Evolutionary conservation across 2,797 vertebrate genomes (phyloP).

Genomic region (Lemur catta): DNA sequence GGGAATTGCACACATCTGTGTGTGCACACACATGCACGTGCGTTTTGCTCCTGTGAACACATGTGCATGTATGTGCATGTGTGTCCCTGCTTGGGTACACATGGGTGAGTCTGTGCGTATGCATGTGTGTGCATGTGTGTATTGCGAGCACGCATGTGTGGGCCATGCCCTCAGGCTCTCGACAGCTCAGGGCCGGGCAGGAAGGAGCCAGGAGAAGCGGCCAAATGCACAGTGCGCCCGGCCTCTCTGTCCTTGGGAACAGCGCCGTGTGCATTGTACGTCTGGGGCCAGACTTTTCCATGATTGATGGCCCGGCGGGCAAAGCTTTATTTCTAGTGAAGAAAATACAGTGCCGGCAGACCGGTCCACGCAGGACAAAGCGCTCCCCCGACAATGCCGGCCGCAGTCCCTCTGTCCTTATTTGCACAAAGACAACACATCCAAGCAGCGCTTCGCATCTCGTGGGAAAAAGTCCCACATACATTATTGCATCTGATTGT

Average conservation of each 20-base stretch:
- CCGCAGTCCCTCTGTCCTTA: neutral
- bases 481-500: fast-evolving
- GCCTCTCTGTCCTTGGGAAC: neutral
- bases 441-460: neutral
- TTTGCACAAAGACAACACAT: neutral
- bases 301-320: neutral
- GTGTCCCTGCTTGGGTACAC: too few species aligned
- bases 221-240: fast-evolving
- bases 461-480: neutral
- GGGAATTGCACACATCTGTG: neutral
- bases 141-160: too few species aligned
- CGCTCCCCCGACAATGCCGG: neutral
- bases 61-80: too few species aligned
- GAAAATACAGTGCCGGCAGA: neutral
- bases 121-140: too few species aligned
- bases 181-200: conserved; percentile 55
- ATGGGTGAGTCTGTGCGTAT: fast-evolving
- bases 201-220: neutral
- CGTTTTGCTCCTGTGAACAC: too few species aligned
- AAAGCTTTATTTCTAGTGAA: neutral
- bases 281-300: neutral
- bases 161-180: neutral
- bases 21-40: fast-evolving
- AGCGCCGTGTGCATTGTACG: fast-evolving
- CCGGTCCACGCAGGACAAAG: neutral